phyloP scores from a whole-genome alignment of 1,140 invertebrate species.

The Ceratina australensis region DNA sequence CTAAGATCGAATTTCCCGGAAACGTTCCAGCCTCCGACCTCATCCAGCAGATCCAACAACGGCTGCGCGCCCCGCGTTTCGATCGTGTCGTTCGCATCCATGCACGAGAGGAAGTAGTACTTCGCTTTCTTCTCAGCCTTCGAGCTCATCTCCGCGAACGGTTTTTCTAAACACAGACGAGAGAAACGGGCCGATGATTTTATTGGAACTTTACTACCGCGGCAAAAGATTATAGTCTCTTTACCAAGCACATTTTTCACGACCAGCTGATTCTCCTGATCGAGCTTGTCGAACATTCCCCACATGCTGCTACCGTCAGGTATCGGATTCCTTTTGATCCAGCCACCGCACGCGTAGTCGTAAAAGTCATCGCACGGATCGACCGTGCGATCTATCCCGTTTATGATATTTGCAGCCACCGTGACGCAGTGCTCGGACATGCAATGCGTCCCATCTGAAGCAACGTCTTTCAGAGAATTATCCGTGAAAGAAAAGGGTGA shows the following conservation, averaged over 20 bases:
- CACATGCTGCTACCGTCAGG: slow-evolving; percentile 95
- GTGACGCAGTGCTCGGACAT: slow-evolving; percentile 91
- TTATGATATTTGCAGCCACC: slow-evolving; percentile 91
- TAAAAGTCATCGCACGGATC: slow-evolving; percentile 98
- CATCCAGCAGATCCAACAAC: slow-evolving; percentile 86
- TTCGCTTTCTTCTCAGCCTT: slow-evolving; percentile 94
- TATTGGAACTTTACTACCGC: not conserved
- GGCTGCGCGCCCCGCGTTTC: slow-evolving; percentile 91
- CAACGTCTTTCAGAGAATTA: not conserved
- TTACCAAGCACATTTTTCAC: slow-evolving; percentile 93
- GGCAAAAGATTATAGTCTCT: not conserved
- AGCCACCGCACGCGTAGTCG: slow-evolving; percentile 94
- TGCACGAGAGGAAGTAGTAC: slow-evolving; percentile 94
- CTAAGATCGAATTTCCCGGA: slow-evolving; percentile 81
- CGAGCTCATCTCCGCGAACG: slow-evolving; percentile 83
- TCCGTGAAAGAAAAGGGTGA: too few relatives aligned
- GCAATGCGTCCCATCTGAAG: slow-evolving; percentile 81
- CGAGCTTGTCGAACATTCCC: slow-evolving; percentile 96
- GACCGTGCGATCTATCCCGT: slow-evolving; percentile 88
- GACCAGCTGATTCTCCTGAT: slow-evolving; percentile 95
- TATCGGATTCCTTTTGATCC: slow-evolving; percentile 94
- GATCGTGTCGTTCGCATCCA: slow-evolving; percentile 95
- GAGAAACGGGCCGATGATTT: not conserved
- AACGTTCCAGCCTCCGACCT: slow-evolving; percentile 90
- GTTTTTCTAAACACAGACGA: slow-evolving; percentile 79